Percentiles rank a stretch among this genome's conserved stretches.
phyloP scores from a whole-genome alignment of 2,888 invertebrate species.

The Drosophila demipolita region DNA sequence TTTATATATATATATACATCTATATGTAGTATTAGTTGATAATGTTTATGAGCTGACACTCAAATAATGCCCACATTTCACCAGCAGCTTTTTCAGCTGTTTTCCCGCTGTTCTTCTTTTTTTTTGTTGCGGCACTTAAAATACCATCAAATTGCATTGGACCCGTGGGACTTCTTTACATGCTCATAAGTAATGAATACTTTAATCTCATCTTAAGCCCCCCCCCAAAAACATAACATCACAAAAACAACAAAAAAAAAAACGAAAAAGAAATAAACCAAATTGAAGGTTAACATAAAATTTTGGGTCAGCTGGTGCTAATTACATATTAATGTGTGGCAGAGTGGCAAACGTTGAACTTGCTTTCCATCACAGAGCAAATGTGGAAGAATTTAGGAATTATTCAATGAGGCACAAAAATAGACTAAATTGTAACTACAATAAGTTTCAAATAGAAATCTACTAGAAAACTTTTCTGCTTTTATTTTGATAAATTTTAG shows the following conservation, averaged over 20 bases:
- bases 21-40: slow-evolving; percentile 38
- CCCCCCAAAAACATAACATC: background rate
- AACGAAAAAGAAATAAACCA: background rate
- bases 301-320: slow-evolving; percentile 52
- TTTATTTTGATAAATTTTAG: background rate
- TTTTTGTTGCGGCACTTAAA: slow-evolving; percentile 60
- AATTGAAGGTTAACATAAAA: slow-evolving; percentile 17
- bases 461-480: background rate
- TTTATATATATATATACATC: background rate
- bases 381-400: background rate
- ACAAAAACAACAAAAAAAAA: background rate
- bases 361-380: background rate
- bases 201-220: slow-evolving; percentile 25
- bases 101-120: slow-evolving; percentile 44
- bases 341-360: background rate
- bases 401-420: background rate
- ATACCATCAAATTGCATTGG: slow-evolving; percentile 71
- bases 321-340: slow-evolving; percentile 61
- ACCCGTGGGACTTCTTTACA: slow-evolving; percentile 52
- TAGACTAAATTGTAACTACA: background rate
- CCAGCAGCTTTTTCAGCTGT: slow-evolving; percentile 5
- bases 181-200: slow-evolving; percentile 19
- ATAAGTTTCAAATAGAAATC: no score
- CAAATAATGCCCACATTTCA: slow-evolving; percentile 39
- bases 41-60: slow-evolving; percentile 53